phyloP scores from a whole-genome alignment of 2,113 vertebrate genomes.

The Boulengeromyrus knoepffleri region DNA sequence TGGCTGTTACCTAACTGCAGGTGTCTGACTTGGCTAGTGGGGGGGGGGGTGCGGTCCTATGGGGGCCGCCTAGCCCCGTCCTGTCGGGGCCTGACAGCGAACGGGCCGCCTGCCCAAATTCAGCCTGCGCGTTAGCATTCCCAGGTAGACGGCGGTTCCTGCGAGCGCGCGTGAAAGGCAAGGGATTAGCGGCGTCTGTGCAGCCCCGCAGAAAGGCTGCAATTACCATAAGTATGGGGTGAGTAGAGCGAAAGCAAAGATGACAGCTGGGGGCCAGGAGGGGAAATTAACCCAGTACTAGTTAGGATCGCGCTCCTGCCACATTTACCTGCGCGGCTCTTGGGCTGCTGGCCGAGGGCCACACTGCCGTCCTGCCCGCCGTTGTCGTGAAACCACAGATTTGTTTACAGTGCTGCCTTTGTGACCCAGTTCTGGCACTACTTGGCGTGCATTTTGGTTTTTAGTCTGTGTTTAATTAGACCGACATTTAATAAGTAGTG shows the following conservation, averaged over 20 bases:
- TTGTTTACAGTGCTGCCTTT: neutral
- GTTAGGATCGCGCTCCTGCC: neutral
- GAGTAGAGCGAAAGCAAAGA: neutral
- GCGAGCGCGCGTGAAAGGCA: neutral
- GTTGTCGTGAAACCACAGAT: neutral
- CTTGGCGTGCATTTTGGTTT: neutral
- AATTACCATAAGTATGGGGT: conserved; percentile 1
- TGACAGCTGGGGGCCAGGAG: neutral
- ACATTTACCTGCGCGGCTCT: neutral
- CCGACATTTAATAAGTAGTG: neutral
- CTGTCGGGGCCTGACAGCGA: neutral
- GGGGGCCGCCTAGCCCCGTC: neutral
- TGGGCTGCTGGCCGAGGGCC: neutral
- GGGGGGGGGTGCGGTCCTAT: neutral
- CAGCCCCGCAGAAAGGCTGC: neutral
- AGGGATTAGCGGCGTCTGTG: neutral
- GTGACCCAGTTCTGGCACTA: neutral
- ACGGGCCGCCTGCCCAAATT: neutral
- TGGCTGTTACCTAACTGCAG: neutral
- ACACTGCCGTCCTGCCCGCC: neutral
- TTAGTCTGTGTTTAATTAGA: neutral
- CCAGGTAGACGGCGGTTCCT: neutral
- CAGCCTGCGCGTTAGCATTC: neutral
- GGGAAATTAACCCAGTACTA: neutral
- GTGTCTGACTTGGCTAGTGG: neutral